These are phyloP conservation scores for Seladonia tumulorum DNA, from an alignment of 2,888 invertebrate genomes.

Conservation along the genomic window DNA sequence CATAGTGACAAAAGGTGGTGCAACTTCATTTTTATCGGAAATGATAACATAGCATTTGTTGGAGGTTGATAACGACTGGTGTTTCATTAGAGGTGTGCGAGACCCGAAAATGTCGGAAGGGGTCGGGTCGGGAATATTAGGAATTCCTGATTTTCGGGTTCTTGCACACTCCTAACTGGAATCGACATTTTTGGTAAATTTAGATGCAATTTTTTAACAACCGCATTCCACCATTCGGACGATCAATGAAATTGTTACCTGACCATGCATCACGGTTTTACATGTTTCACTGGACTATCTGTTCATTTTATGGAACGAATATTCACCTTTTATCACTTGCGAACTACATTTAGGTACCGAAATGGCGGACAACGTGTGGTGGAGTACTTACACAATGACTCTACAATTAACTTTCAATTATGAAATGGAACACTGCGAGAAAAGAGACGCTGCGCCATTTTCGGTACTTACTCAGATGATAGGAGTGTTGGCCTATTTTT, in stretches of 20 bases:
- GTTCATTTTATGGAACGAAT: neutral
- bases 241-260: neutral
- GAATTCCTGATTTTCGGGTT: neutral
- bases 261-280: neutral
- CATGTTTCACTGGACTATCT: neutral
- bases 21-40: conserved; percentile 32
- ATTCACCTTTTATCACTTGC: conserved; percentile 75
- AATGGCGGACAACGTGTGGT: conserved; percentile 60
- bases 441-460: conserved; percentile 63
- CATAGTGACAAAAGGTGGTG: conserved; percentile 75
- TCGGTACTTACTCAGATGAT: conserved; percentile 60
- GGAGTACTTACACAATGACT: conserved; percentile 13
- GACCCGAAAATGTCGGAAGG: neutral
- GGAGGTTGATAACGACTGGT: conserved; percentile 3
- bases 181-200: neutral
- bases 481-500: conserved; percentile 77
- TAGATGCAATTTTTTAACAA: conserved; percentile 1
- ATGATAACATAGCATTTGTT: conserved; percentile 30
- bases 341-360: conserved; percentile 69
- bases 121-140: no score
- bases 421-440: conserved; percentile 31
- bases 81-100: neutral
- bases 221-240: neutral
- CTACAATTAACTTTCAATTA: conserved; percentile 35
- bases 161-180: neutral